Base-by-base conservation (phyloP, 2,113 vertebrate species). In the Leucoraja erinaceus region DNA sequence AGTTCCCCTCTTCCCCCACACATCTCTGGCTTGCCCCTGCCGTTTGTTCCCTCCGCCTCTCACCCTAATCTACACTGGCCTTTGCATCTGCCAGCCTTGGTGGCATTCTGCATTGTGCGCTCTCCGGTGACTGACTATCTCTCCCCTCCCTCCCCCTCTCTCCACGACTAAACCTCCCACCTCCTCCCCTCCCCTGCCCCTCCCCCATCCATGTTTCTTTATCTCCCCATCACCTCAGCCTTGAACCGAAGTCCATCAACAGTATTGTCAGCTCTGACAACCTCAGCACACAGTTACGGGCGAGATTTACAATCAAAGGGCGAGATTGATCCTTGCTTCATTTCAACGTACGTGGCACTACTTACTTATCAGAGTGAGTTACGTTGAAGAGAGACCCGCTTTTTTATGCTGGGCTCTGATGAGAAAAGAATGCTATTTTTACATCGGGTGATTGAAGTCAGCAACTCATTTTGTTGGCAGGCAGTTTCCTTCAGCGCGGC, bases 401-500 rank as follows among this genome's bases (percentile, higher is more conserved):
- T 11, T 63, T 47, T 47, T 47, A 47, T 14, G 83, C n/a, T 16
- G 25, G 5, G 56, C 3, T 54, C 79, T n/a, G 83, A 63, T 63
- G 83, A 31, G 59, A 88, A 88, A 63, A 31, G 59, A 61, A 88
- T 88, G 59, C 56, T 66, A 63, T 88, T 88, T 88, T 88, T 88
- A 12, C 28, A 31, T 66, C 56, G 63, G 59, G n/a, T 66, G 59
- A 14, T 31, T 88, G 28, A 88, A 63, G 28, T 28, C 61, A 88
- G 83, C n/a, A 88, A 14, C 83, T 88, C 83, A 88, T 63, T 63
- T 88, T 28, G 63, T 88, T 88, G 59, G 63, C 31, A n/a, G 83
- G 28, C 83, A 88, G 28, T 88, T 88, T 11, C n/a, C 31, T 66
- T 63, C 83, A 63, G 31, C 61, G 63, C 56, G 6, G 9, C 31